These are phyloP conservation scores for Enteromius unitaeniatus DNA, from an alignment of 2,797 vertebrate genomes.

Conservation along the genomic window DNA sequence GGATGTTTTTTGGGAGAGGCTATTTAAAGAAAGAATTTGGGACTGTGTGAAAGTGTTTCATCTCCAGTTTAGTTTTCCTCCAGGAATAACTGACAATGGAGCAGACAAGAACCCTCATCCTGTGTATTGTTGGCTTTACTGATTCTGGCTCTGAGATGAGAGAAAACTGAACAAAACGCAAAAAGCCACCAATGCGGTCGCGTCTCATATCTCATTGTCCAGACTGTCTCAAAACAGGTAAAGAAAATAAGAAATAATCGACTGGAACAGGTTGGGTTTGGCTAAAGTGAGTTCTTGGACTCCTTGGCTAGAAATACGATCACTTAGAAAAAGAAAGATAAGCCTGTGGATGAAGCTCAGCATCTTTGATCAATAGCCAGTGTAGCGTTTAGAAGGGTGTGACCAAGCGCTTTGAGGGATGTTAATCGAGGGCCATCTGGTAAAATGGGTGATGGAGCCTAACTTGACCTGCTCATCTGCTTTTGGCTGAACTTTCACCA, in stretches of 20 bases:
- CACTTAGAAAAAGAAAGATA: slow-evolving; percentile 57
- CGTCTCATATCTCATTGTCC: slow-evolving; percentile 18
- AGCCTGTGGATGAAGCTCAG: slow-evolving; percentile 53
- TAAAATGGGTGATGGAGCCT: slow-evolving; percentile 21
- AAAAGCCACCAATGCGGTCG: slow-evolving; percentile 4
- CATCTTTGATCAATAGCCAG: slow-evolving; percentile 54
- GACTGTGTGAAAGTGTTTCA: background rate
- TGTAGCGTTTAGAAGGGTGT: slow-evolving; percentile 43
- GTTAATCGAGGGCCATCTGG: slow-evolving; percentile 7
- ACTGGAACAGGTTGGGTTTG: slow-evolving; percentile 27
- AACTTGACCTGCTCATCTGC: slow-evolving; percentile 4
- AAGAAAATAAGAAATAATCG: slow-evolving; percentile 45
- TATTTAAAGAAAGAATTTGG: slow-evolving; percentile 9
- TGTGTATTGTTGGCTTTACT: slow-evolving; percentile 58
- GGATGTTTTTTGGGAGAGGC: slow-evolving; percentile 37
- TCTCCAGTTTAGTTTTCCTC: slow-evolving; percentile 28
- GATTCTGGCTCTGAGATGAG: slow-evolving; percentile 1
- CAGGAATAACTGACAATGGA: slow-evolving; percentile 67
- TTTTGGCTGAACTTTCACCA: background rate
- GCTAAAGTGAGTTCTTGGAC: slow-evolving; percentile 32
- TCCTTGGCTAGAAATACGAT: slow-evolving; percentile 38
- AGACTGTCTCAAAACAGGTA: slow-evolving; percentile 44
- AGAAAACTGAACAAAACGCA: slow-evolving; percentile 15
- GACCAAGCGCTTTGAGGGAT: slow-evolving; percentile 22
- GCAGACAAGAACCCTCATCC: slow-evolving; percentile 60